Evolutionary conservation across 2,797 vertebrate genomes (phyloP), one percentile per base, ranked within the genome.

Genomic region (Masticophis lateralis): DNA sequence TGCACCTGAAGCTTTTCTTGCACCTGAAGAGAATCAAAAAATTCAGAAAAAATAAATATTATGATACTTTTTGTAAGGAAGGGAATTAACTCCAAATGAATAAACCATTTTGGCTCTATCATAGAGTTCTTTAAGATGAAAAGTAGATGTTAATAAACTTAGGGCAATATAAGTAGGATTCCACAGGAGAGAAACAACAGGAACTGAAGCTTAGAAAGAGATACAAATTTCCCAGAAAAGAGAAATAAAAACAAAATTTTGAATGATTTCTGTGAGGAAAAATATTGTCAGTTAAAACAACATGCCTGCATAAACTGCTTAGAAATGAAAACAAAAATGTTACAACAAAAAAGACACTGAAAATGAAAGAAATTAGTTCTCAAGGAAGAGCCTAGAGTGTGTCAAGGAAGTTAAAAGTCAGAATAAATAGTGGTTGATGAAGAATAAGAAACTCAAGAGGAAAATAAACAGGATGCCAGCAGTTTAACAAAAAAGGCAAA

Each of bases 21-120:
- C 87, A 59, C 88, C 32, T 57, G 88, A 25, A 95, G 61, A 25
- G 79, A 43, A 87, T 32, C 13, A 90, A 90, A 90, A 25, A 74
- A 74, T 90, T 66, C 60, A 56, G 25, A 57, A 88, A 94, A 94
- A 74, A 83, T 43, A 94, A 90, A 88, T 43, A 28, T 91, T 92
- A 74, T 1, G 89, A 88, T 93, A 92, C 10, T 60, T 92, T 91
- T 43, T 37, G 2, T 90, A n/a, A 4, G 25, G 79, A 61, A 79
- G 37, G 43, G 20, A 12, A 61, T 87, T 55, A 87, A 0, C 14
- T 32, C 90, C 16, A 61, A 59, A 91, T 60, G 79, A 25, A 92
- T 25, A 92, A 66, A 92, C 7, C 6, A 37, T 27, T 88, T 59
- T 12, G 6, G 27, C 13, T 88, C 60, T 79, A 2, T 25, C 43